Conservation (phyloP, 1,140 invertebrate species). For the Pogonus chalceus region DNA sequence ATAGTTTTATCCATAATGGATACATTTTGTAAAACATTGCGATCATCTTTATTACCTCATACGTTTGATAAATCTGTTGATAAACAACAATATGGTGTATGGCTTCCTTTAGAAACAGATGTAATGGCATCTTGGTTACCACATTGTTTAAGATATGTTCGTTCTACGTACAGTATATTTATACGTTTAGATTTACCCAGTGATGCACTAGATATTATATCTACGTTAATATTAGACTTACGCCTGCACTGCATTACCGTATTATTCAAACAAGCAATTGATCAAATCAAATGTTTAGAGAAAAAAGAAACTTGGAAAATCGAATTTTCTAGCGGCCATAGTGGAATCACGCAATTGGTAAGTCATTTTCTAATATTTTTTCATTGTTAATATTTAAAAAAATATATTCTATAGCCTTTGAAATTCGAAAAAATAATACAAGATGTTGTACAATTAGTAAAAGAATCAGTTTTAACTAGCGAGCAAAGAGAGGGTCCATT, state of each 20-base stretch:
- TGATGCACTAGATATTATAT: conserved; percentile 72
- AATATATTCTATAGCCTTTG: conserved; percentile 57
- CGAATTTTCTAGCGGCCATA: conserved; percentile 68
- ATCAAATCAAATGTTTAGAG: conserved; percentile 66
- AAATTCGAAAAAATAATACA: conserved; percentile 73
- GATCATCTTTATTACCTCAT: conserved; percentile 53
- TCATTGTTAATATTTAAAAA: no score
- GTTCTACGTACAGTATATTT: conserved; percentile 55
- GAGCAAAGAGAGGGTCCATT: conserved; percentile 59
- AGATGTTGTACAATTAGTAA: conserved; percentile 74
- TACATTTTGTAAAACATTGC: conserved; percentile 52
- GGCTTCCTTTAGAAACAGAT: conserved; percentile 39
- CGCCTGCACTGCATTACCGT: conserved; percentile 77
- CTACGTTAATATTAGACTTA: conserved; percentile 77
- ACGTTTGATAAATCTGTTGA: conserved; percentile 38
- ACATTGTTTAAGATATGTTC: conserved; percentile 62
- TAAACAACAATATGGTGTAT: conserved; percentile 31
- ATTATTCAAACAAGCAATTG: conserved; percentile 72
- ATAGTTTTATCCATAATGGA: conserved; percentile 58
- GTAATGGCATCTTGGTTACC: conserved; percentile 63
- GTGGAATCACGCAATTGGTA: conserved; percentile 75
- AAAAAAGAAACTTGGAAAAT: conserved; percentile 82
- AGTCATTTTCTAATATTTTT: conserved; percentile 23
- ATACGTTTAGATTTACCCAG: conserved; percentile 68
- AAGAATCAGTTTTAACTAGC: conserved; percentile 70